Base-by-base conservation (phyloP, 1,140 invertebrate genomes). In the Augochlora pura region DNA sequence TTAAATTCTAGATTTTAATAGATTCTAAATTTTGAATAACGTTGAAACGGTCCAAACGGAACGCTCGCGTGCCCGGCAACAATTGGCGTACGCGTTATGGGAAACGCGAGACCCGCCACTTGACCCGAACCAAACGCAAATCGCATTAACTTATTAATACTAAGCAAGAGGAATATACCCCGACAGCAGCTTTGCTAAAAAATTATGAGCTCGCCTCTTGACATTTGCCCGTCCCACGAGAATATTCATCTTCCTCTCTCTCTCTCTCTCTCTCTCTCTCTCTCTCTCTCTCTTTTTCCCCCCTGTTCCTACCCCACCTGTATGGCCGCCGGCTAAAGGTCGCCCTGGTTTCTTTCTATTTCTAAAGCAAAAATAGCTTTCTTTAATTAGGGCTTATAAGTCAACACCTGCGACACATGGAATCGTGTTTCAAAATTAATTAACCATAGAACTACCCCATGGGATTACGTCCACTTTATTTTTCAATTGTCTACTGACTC, bases 211-310 rank as follows among this genome's bases (percentile, higher is more conserved):
- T 16, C 9, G 72, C 21, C 77, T 21, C 63, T 62, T 78, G 63
- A 73, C 77, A 78, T 78, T 78, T 78, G n/a, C 27, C 8, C 62
- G 42, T 49, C 77, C 69, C 69, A 7, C 25, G 69, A 65, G 62
- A 32, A 23, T 72, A 18, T 57, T 49, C n/a, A 21, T 57, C 64
- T 62, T 46, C 23, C 21, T 32, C 4, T 32, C 32, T 4, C 1
- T 4, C 32, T 4, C 32, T 32, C 4, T 32, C 32, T 4, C 32
- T 32, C 64, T 62, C 59, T 18, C 21, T 32, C 4, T 32, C 32
- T 4, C 1, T 4, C 32, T 4, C 32, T 32, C 4, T 32, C 32
- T 4, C 32, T 32, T n/a, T n/a, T n/a, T n/a, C n/a, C n/a, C n/a
- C n/a, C n/a, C n/a, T n/a, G n/a, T n/a, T n/a, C n/a, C n/a, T n/a